These are phyloP conservation scores for Paramuricea clavata DNA, from an alignment of 92 coral and sea anemone species.

Conservation along the genomic window DNA sequence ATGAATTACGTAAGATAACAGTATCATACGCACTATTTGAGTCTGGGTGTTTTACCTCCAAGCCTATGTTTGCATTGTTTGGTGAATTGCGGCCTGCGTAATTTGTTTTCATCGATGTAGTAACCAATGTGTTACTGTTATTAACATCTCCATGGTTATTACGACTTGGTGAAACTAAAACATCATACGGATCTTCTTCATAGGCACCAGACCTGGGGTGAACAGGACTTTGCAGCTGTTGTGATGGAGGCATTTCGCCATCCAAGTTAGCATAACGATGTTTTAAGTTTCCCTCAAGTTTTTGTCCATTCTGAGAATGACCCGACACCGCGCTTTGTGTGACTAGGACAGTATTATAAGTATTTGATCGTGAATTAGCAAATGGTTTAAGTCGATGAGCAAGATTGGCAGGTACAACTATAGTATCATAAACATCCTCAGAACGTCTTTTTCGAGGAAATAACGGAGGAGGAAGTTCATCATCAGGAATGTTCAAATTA, in stretches of 20 bases:
- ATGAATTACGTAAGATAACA: neutral
- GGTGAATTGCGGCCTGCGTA: neutral
- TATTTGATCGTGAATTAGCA: neutral
- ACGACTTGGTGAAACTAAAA: neutral
- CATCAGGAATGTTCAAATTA: conserved; percentile 18
- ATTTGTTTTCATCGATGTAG: neutral
- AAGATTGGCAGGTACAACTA: neutral
- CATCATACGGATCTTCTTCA: conserved; percentile 7
- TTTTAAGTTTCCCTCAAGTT: neutral
- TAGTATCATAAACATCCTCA: neutral
- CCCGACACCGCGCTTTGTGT: neutral
- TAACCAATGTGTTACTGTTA: neutral
- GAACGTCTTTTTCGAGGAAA: conserved; percentile 1
- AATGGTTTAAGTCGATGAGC: neutral
- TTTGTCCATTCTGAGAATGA: neutral
- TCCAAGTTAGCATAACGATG: conserved; percentile 17
- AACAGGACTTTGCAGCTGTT: neutral
- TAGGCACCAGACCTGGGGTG: neutral
- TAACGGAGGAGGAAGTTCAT: conserved; percentile 37
- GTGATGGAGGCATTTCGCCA: neutral
- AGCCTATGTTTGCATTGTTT: neutral
- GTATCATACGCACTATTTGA: neutral
- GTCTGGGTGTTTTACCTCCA: conserved; percentile 1
- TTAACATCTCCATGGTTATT: neutral
- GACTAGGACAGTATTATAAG: neutral